Conservation (phyloP, 2,113 vertebrate genomes). For the Erpornis zantholeuca region DNA sequence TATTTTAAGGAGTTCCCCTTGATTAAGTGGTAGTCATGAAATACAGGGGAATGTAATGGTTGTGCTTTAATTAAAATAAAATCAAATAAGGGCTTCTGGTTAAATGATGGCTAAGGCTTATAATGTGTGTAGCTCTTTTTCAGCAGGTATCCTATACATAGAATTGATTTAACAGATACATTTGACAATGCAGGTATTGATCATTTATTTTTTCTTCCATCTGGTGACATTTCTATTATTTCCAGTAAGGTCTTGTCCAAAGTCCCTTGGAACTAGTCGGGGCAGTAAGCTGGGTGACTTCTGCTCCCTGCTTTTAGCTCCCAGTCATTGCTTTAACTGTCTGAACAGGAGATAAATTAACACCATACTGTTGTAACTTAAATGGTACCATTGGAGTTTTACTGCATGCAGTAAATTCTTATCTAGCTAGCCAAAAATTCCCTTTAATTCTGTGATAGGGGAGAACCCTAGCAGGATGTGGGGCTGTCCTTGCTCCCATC, state of each 20-base stretch:
- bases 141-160: neutral
- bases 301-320: neutral
- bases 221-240: neutral
- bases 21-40: neutral
- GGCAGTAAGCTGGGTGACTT: neutral
- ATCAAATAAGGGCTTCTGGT: neutral
- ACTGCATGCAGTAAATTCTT: neutral
- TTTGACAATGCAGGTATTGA: neutral
- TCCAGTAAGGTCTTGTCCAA: neutral
- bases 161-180: neutral
- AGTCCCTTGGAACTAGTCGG: neutral
- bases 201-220: neutral
- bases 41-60: neutral
- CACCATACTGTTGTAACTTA: neutral
- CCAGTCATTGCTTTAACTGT: neutral
- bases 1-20: neutral
- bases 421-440: neutral
- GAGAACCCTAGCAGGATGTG: neutral
- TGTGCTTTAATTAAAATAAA: neutral
- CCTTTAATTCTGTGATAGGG: neutral
- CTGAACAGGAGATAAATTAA: constrained; percentile 23
- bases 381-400: neutral
- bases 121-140: neutral
- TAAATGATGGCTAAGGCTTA: neutral
- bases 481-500: neutral